Conservation (phyloP, 2,113 vertebrate genomes). For the Sclerurus mexicanus region DNA sequence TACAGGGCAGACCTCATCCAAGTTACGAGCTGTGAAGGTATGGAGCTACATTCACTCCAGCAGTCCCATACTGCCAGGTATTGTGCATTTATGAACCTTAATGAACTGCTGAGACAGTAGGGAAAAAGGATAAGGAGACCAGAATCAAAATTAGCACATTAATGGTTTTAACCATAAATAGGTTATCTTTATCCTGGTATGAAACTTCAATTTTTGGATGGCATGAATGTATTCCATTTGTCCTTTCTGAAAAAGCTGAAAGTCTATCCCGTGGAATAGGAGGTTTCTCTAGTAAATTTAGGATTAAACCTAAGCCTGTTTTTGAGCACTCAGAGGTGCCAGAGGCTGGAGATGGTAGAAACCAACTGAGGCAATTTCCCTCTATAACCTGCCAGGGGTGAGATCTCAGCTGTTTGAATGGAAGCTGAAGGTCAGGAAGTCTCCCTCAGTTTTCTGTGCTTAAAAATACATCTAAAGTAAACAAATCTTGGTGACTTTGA, state of each 20-base stretch:
- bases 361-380: neutral
- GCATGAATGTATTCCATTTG: neutral
- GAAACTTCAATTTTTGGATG: neutral
- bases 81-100: neutral
- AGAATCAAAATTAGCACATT: neutral
- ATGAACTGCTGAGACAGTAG: neutral
- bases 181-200: neutral
- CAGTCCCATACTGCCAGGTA: accelerated
- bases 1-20: neutral
- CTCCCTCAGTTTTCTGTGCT: neutral
- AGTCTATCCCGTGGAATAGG: neutral
- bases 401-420: neutral
- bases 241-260: neutral
- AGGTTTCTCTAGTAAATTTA: neutral
- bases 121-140: neutral
- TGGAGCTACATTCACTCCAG: neutral
- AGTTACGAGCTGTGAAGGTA: accelerated
- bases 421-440: neutral
- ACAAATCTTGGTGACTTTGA: neutral
- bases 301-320: neutral
- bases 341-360: neutral
- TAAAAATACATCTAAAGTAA: neutral
- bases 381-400: accelerated
- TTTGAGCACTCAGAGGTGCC: neutral
- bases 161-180: neutral